phyloP scores from a whole-genome alignment of 2,888 invertebrate genomes.

The Drosophila aldrichi region DNA sequence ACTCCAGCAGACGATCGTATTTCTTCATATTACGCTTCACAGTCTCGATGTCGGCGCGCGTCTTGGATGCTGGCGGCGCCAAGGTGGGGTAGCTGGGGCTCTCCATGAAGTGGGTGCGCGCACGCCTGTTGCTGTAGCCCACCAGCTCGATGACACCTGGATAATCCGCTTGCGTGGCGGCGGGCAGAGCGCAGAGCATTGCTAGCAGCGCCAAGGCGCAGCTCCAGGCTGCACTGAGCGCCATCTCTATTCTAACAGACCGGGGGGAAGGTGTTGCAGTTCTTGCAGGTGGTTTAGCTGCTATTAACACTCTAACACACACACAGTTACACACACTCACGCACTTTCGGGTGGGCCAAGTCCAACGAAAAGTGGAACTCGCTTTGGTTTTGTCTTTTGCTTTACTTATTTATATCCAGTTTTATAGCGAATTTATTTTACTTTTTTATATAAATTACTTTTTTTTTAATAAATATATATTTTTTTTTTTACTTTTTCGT shows the following conservation, averaged over 20 bases:
- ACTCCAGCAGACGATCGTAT: constrained; percentile 83
- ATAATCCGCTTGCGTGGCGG: constrained; percentile 68
- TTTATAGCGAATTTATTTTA: constrained; percentile 14
- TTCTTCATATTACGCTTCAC: constrained; percentile 84
- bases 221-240: constrained; percentile 64
- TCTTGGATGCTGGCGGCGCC: constrained; percentile 80
- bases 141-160: constrained; percentile 85
- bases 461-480: constrained; percentile 16
- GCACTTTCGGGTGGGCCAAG: constrained; percentile 16
- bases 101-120: constrained; percentile 82
- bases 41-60: constrained; percentile 84
- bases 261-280: background rate
- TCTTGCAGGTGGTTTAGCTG: constrained; percentile 1
- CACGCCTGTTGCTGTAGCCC: constrained; percentile 83
- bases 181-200: constrained; percentile 42
- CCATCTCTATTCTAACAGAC: constrained; percentile 52
- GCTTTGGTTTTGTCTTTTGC: constrained; percentile 28
- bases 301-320: constrained; percentile 29
- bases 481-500: constrained; percentile 10
- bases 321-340: constrained; percentile 28
- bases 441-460: constrained; percentile 11
- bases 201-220: constrained; percentile 50
- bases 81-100: constrained; percentile 49
- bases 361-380: constrained; percentile 23
- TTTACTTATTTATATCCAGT: constrained; percentile 22